Conservation (phyloP, 2,888 invertebrate genomes). For the Eristalis intricaria region DNA sequence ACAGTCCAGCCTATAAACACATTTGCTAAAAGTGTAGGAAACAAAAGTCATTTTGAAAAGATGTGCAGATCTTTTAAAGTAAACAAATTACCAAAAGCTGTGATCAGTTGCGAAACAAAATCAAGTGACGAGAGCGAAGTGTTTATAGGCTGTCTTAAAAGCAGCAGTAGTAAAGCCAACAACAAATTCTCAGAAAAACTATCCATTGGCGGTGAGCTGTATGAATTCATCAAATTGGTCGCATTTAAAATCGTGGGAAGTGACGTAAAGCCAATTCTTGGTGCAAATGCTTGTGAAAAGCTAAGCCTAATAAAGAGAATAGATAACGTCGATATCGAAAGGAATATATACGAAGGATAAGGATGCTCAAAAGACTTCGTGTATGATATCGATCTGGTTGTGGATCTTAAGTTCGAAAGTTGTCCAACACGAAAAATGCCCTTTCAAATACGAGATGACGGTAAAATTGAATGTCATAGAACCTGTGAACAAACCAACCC, state of each 20-base stretch:
- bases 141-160: too few species aligned
- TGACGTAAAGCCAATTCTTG: background rate
- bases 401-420: conserved; percentile 14
- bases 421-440: too few species aligned
- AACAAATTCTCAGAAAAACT: too few species aligned
- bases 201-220: too few species aligned
- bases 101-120: too few species aligned
- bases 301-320: background rate
- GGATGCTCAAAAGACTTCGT: conserved; percentile 47
- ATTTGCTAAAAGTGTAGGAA: background rate
- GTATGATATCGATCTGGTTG: conserved; percentile 45
- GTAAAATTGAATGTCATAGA: too few species aligned
- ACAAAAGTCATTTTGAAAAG: conserved; percentile 3
- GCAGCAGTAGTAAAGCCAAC: too few species aligned
- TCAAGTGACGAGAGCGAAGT: too few species aligned
- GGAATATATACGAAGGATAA: background rate
- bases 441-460: too few species aligned
- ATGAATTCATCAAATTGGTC: too few species aligned
- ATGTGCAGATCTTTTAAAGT: too few species aligned
- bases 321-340: background rate
- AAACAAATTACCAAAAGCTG: background rate
- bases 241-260: background rate
- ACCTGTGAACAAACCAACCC: too few species aligned
- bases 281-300: background rate
- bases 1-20: background rate